phyloP scores from a whole-genome alignment of 2,113 vertebrate genomes.

The Choloepus hoffmanni region DNA sequence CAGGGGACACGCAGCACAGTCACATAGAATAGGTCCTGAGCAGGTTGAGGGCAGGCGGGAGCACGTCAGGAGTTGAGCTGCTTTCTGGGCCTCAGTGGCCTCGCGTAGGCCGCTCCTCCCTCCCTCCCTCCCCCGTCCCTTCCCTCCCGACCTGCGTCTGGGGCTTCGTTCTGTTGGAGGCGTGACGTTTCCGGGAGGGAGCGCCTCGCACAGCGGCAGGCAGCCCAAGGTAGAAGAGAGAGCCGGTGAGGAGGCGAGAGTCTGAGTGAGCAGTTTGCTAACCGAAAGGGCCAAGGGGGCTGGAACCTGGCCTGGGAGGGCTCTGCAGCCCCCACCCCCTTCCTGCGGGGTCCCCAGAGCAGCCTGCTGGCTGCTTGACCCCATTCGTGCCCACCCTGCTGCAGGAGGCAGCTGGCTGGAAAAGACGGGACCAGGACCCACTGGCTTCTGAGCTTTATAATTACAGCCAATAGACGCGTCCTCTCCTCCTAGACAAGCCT shows the following conservation, averaged over 20 bases:
- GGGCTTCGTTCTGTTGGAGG: constrained; percentile 4
- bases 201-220: background rate
- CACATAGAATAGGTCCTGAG: background rate
- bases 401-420: constrained; percentile 53
- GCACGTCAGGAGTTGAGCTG: background rate
- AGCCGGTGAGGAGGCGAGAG: background rate
- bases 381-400: background rate
- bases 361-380: background rate
- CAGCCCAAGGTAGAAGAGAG: background rate
- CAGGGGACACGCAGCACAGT: accelerated
- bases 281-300: background rate
- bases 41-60: background rate
- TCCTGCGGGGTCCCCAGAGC: background rate
- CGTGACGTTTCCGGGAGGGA: constrained; percentile 1
- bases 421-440: background rate
- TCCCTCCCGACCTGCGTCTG: background rate
- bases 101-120: background rate
- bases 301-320: background rate
- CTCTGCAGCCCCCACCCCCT: background rate
- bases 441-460: constrained; percentile 47
- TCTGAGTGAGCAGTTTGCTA: background rate
- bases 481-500: constrained; percentile 31
- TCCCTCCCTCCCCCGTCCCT: background rate
- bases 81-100: background rate
- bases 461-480: constrained; percentile 57